These are phyloP conservation scores for Elysia crispata DNA, from an alignment of 2,888 invertebrate species.

Conservation along the genomic window DNA sequence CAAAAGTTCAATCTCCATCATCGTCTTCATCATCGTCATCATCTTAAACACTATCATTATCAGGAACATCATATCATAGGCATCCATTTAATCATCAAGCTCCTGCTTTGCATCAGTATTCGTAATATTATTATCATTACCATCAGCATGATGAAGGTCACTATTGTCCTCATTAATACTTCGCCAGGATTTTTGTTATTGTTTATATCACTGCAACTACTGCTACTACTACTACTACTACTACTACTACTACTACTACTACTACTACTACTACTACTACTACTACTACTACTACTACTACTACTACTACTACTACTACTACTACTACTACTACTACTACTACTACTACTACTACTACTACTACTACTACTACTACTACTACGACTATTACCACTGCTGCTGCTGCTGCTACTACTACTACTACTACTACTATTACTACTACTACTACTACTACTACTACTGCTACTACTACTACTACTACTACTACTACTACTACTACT, in stretches of 20 bases:
- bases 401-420: not conserved
- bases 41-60: too few species aligned
- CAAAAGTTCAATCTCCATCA: too few species aligned
- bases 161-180: too few species aligned
- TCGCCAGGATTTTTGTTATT: too few species aligned
- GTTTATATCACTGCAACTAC: slow-evolving; percentile 84
- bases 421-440: not conserved
- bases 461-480: not conserved
- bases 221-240: slow-evolving; percentile 87
- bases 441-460: not conserved
- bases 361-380: not conserved
- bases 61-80: too few species aligned
- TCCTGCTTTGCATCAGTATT: too few species aligned
- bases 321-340: too few species aligned
- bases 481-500: too few species aligned
- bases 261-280: slow-evolving; percentile 25
- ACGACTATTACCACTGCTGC: not conserved
- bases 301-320: slow-evolving; percentile 28
- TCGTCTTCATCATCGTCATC: too few species aligned
- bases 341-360: not conserved
- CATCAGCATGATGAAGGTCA: too few species aligned
- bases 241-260: slow-evolving; percentile 74
- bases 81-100: too few species aligned
- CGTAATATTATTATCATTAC: too few species aligned
- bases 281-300: slow-evolving; percentile 28